phyloP scores from a whole-genome alignment of 2,888 invertebrate species.

The Rhimphoctona megacephalus region DNA sequence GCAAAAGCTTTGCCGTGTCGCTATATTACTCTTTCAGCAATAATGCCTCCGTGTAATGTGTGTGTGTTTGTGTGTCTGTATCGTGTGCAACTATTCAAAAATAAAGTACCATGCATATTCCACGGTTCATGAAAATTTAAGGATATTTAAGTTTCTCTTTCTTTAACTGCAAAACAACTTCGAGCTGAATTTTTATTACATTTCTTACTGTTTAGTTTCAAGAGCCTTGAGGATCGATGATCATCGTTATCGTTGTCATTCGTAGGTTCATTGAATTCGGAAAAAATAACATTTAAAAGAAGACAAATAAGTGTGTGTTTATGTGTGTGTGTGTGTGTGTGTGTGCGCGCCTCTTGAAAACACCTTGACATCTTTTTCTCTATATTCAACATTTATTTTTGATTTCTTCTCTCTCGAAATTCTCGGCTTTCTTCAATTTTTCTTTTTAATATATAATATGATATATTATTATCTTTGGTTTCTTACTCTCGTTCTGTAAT shows the following conservation, averaged over 20 bases:
- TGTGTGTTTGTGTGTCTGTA: no score
- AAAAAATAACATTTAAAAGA: background rate
- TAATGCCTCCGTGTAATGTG: background rate
- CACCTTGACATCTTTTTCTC: constrained; percentile 21
- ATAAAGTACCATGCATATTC: no score
- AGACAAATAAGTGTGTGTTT: constrained; percentile 16
- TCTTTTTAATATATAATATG: constrained; percentile 19
- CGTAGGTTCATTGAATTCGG: constrained; percentile 15
- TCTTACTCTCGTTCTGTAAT: constrained; percentile 8
- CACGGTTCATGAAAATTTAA: background rate
- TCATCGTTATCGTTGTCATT: constrained; percentile 61
- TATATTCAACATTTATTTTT: background rate
- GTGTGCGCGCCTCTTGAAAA: constrained; percentile 43
- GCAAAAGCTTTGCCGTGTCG: constrained; percentile 48
- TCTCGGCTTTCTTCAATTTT: constrained; percentile 61
- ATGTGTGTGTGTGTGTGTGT: constrained; percentile 43
- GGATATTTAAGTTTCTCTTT: background rate
- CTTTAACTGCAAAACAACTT: background rate
- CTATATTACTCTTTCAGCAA: background rate
- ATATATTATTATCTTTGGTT: background rate
- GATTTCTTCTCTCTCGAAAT: constrained; percentile 51
- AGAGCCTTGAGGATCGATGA: background rate
- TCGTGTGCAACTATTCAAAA: no score
- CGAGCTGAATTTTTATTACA: background rate
- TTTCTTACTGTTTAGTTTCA: background rate